phyloP scores from a whole-genome alignment of 1,140 invertebrate genomes.

The Cheumatopsyche charites region DNA sequence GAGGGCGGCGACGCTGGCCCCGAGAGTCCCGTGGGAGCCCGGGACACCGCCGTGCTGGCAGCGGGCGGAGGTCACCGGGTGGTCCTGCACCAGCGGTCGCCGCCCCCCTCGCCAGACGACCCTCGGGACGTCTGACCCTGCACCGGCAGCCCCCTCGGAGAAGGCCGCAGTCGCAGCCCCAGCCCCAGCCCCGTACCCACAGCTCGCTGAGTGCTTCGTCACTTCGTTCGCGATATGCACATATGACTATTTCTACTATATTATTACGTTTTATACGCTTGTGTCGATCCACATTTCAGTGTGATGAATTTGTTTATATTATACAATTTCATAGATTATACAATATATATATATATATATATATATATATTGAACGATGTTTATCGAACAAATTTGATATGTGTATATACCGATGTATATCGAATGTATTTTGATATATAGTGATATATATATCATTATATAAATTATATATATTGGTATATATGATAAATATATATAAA shows the following conservation, averaged over 20 bases:
- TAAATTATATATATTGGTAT: no score
- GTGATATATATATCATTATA: no score
- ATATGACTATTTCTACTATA: constrained; percentile 13
- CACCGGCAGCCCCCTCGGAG: constrained; percentile 60
- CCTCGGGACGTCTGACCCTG: constrained; percentile 60
- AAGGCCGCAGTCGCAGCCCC: constrained; percentile 47
- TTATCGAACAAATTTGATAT: background rate
- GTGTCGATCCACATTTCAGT: background rate
- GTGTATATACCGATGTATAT: no score
- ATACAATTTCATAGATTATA: no score
- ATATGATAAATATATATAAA: constrained; percentile 4
- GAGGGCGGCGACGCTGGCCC: constrained; percentile 73
- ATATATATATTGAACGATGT: constrained; percentile 3
- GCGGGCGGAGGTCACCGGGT: constrained; percentile 85
- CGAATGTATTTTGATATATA: no score
- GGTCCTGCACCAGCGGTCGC: constrained; percentile 85
- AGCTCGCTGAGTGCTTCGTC: constrained; percentile 24
- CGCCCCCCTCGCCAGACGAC: constrained; percentile 69
- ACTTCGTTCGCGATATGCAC: constrained; percentile 17
- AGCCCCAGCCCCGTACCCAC: constrained; percentile 49
- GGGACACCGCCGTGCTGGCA: constrained; percentile 80
- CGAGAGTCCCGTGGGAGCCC: constrained; percentile 52
- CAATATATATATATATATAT: constrained; percentile 2
- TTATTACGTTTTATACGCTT: constrained; percentile 8
- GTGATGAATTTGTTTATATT: no score